phyloP scores from a whole-genome alignment of 2,113 vertebrate genomes.

The Rutilus rutilus region DNA sequence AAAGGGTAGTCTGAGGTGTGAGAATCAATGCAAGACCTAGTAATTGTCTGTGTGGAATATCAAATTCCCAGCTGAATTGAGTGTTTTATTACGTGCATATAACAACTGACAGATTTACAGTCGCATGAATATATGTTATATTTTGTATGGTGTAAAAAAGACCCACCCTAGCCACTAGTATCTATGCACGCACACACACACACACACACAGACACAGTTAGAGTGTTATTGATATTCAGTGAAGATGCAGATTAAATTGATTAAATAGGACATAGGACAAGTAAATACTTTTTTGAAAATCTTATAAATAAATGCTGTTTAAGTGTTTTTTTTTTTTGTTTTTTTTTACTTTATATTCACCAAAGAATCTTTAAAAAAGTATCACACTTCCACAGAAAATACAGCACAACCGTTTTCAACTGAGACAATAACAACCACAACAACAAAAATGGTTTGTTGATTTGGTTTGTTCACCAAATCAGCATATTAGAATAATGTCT shows the following conservation, averaged over 20 bases:
- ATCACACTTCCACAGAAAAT: background rate
- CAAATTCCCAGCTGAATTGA: slow-evolving; percentile 12
- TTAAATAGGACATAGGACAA: background rate
- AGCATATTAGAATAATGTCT: background rate
- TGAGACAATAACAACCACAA: too few species aligned
- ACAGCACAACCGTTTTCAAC: background rate
- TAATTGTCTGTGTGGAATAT: background rate
- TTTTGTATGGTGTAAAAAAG: background rate
- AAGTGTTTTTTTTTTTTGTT: too few species aligned
- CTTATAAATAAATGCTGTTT: background rate
- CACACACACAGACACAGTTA: too few species aligned
- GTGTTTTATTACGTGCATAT: background rate
- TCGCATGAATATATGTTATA: background rate
- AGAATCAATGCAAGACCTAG: background rate
- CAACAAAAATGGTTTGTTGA: too few species aligned
- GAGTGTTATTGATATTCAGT: background rate
- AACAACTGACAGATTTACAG: background rate
- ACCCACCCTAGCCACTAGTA: too few species aligned
- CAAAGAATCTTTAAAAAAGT: background rate
- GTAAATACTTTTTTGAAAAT: background rate
- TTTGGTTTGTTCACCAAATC: background rate
- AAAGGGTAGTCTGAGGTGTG: slow-evolving; percentile 11
- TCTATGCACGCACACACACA: too few species aligned
- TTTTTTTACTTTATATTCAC: background rate
- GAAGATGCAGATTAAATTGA: background rate